A percentile compares a stretch with the other conserved stretches of the same genome.
phyloP scores from a whole-genome alignment of 2,113 vertebrate genomes.

The Ovis canadensis region DNA sequence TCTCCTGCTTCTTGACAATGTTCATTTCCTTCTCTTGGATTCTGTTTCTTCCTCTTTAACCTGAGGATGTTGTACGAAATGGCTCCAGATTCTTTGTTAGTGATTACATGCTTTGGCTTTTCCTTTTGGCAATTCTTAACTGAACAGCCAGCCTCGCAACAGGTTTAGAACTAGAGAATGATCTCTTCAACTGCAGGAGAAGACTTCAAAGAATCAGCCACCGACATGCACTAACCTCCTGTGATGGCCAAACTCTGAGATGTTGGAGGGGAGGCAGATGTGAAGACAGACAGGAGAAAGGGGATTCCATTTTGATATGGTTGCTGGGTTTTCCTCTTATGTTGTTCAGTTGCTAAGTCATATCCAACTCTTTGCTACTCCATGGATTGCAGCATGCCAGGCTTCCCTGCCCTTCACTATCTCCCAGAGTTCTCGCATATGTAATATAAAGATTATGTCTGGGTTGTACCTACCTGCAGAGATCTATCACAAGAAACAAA shows the following conservation, averaged over 20 bases:
- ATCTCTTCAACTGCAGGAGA: background rate
- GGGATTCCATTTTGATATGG: background rate
- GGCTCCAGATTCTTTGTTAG: background rate
- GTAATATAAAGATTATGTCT: background rate
- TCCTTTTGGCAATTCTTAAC: constrained; percentile 7
- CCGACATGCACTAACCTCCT: background rate
- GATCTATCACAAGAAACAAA: background rate
- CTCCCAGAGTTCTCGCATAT: background rate
- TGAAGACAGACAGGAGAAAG: background rate
- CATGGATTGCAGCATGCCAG: background rate
- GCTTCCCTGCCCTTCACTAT: background rate
- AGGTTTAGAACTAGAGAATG: background rate
- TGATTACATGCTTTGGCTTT: background rate
- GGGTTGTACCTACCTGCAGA: background rate
- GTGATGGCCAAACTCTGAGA: background rate
- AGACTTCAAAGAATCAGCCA: background rate
- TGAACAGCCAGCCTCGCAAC: background rate
- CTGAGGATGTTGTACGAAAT: background rate
- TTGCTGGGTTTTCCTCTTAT: background rate
- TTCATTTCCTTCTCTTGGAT: background rate
- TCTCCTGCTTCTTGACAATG: background rate
- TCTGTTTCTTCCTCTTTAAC: background rate
- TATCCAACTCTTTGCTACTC: background rate
- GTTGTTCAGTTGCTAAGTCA: background rate
- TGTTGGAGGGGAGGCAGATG: background rate